Conservation (phyloP, 2,888 invertebrate genomes). For the Elmis aenea region DNA sequence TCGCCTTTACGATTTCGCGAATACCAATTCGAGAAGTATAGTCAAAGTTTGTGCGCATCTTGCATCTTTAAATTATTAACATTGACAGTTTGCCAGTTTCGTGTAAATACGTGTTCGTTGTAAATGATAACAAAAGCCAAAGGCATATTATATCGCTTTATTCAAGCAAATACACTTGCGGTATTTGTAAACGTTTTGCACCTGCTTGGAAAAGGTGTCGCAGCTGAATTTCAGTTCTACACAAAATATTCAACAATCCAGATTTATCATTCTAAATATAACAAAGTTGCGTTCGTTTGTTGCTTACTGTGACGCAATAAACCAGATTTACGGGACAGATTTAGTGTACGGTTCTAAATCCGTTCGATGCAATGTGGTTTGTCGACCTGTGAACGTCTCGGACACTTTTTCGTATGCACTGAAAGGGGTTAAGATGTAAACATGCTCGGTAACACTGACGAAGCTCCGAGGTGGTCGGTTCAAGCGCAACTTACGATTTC, state of each 20-base stretch:
- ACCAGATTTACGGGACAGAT: conserved; percentile 12
- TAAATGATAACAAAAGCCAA: no score
- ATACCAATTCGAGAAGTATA: no score
- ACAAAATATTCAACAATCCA: conserved; percentile 14
- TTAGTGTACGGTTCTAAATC: conserved; percentile 1
- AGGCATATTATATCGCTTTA: no score
- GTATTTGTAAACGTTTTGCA: no score
- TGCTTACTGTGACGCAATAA: conserved; percentile 13
- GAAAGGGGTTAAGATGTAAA: background rate
- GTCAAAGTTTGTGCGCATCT: background rate
- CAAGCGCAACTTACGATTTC: conserved; percentile 64
- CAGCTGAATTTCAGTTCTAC: conserved; percentile 11
- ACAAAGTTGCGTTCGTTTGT: conserved; percentile 14
- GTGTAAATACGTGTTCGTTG: no score
- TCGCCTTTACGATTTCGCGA: no score
- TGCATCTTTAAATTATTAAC: no score
- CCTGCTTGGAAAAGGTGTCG: conserved; percentile 16
- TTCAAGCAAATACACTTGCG: no score
- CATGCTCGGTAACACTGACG: conserved; percentile 1
- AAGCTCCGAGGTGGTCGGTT: conserved; percentile 61
- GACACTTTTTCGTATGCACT: no score
- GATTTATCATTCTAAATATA: conserved; percentile 20
- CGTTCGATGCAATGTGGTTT: conserved; percentile 3
- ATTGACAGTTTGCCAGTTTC: no score
- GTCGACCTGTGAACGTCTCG: background rate